Conservation (phyloP, 2,797 vertebrate genomes). For the Megaceryle alcyon region DNA sequence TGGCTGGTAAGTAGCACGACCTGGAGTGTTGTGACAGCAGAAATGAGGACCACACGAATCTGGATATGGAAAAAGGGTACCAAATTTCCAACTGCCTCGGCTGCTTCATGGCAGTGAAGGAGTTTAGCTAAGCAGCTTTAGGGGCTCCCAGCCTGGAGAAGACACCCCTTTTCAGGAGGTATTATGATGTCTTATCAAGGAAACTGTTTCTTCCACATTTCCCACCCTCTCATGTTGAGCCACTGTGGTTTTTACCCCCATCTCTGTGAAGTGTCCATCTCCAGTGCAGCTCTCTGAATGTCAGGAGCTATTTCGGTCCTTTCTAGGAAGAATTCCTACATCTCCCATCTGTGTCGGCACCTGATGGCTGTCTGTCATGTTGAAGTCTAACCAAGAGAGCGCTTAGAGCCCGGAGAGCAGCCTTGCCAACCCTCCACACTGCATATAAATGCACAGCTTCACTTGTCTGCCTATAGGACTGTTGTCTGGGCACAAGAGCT, state of each 20-base stretch:
- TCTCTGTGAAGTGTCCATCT: conserved; percentile 64
- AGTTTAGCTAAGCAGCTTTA: neutral
- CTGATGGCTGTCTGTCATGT: conserved; percentile 71
- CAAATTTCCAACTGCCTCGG: neutral
- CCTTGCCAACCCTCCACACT: conserved; percentile 66
- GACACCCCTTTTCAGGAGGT: neutral
- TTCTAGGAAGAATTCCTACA: conserved; percentile 62
- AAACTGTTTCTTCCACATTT: neutral
- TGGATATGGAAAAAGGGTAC: neutral
- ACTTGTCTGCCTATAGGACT: conserved; percentile 31
- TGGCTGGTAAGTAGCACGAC: neutral
- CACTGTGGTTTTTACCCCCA: neutral
- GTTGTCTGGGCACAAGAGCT: conserved; percentile 58
- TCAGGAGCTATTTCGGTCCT: conserved; percentile 64
- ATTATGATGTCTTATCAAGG: conserved; percentile 1
- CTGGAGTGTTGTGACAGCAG: neutral
- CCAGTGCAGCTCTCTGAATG: conserved; percentile 58
- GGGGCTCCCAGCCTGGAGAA: neutral
- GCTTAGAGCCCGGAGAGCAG: conserved; percentile 42
- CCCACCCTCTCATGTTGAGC: neutral
- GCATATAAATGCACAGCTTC: conserved; percentile 69
- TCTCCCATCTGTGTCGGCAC: conserved; percentile 69
- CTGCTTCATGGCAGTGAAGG: neutral
- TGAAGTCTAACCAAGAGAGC: conserved; percentile 60
- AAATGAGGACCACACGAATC: neutral